Percentiles rank a stretch among this genome's conserved stretches.
Evolutionary conservation across 2,113 vertebrate genomes (phyloP).

Genomic region (Beaufortia kweichowensis): DNA sequence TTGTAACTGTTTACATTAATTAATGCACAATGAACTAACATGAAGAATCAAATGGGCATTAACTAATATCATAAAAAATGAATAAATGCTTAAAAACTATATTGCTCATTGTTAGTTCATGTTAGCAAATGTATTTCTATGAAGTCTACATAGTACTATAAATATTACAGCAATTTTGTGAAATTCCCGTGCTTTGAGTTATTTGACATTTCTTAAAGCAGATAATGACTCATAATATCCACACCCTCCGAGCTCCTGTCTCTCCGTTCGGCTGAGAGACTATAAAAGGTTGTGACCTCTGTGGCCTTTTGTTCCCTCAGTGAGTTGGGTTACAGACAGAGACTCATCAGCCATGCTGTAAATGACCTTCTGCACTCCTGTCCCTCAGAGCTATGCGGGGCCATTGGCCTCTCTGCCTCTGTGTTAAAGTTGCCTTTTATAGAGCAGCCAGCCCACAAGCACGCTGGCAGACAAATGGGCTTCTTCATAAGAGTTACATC

Average conservation of each 20-base stretch:
- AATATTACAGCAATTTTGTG: background rate
- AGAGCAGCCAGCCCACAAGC: constrained; percentile 64
- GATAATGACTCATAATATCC: background rate
- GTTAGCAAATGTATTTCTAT: too few species aligned
- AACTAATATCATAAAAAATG: too few species aligned
- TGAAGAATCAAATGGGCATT: too few species aligned
- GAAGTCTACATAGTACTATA: too few species aligned
- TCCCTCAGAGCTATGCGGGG: constrained; percentile 88
- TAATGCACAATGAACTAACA: too few species aligned
- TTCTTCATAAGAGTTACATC: constrained; percentile 7
- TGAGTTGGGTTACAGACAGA: constrained; percentile 82
- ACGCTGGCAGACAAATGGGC: constrained; percentile 28
- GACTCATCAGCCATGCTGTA: constrained; percentile 82
- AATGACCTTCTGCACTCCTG: constrained; percentile 84
- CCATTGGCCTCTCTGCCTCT: constrained; percentile 82
- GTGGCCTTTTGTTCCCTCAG: constrained; percentile 75
- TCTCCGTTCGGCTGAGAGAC: constrained; percentile 69
- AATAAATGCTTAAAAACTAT: too few species aligned
- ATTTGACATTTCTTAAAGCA: background rate
- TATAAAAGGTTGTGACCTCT: constrained; percentile 77
- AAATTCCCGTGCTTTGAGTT: background rate
- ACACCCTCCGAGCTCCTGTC: constrained; percentile 79
- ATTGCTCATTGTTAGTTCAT: too few species aligned
- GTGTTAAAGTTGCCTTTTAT: constrained; percentile 79
- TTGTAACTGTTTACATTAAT: too few species aligned